These are phyloP conservation scores for Griposia aprilina DNA, from an alignment of 2,888 invertebrate genomes.

Conservation along the genomic window DNA sequence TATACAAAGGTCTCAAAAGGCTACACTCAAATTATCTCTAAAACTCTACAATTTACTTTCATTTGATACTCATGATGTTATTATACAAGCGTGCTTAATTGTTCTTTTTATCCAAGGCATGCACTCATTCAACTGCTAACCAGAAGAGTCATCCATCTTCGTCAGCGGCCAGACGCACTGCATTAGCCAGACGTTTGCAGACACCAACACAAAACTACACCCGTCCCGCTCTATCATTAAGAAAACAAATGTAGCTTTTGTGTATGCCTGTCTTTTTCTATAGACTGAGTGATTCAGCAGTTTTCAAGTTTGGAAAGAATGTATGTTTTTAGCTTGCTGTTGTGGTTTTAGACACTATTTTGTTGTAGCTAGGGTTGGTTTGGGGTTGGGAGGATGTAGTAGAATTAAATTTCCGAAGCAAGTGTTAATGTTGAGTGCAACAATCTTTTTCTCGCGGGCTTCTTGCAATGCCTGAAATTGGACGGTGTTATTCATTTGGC, in stretches of 20 bases:
- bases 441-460: constrained; percentile 81
- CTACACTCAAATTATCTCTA: constrained; percentile 36
- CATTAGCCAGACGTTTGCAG: constrained; percentile 83
- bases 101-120: constrained; percentile 71
- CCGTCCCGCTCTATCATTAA: constrained; percentile 76
- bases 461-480: constrained; percentile 79
- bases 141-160: constrained; percentile 87
- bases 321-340: constrained; percentile 67
- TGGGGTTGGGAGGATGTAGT: constrained; percentile 49
- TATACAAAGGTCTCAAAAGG: constrained; percentile 6
- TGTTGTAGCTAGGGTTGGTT: constrained; percentile 46
- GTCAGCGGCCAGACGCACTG: constrained; percentile 84
- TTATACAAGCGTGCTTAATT: constrained; percentile 67
- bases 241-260: constrained; percentile 70
- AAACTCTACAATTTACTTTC: constrained; percentile 62
- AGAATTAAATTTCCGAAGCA: constrained; percentile 84
- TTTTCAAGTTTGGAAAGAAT: constrained; percentile 75
- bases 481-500: constrained; percentile 78
- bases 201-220: constrained; percentile 69
- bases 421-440: constrained; percentile 84
- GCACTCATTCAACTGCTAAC: constrained; percentile 84
- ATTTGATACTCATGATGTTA: constrained; percentile 58
- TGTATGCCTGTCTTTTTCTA: constrained; percentile 78
- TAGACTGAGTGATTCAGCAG: constrained; percentile 85
- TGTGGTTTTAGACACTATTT: constrained; percentile 56